phyloP scores from a whole-genome alignment of 2,797 vertebrate species.

The Paguma larvata region DNA sequence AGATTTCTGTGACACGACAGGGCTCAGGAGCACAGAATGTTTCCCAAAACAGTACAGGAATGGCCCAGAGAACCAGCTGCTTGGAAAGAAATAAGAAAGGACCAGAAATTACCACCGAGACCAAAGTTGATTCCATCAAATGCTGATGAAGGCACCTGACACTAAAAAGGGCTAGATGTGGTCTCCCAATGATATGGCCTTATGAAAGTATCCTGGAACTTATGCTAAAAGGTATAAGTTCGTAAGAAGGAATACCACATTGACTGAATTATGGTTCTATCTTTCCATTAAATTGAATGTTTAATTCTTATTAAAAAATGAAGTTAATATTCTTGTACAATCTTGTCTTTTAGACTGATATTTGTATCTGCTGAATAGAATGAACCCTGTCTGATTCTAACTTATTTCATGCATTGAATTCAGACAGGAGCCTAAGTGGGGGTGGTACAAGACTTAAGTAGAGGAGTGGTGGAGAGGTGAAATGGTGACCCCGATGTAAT shows the following conservation, averaged over 20 bases:
- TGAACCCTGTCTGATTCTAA: not conserved
- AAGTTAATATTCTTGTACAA: conserved; percentile 21
- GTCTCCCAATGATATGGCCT: not conserved
- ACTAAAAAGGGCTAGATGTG: not conserved
- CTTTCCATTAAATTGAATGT: conserved; percentile 46
- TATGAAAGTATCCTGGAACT: not conserved
- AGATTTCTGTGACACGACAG: not conserved
- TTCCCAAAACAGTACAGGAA: not conserved
- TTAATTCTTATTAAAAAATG: conserved; percentile 18
- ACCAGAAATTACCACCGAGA: not conserved
- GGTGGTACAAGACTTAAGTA: not conserved
- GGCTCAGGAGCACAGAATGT: not conserved
- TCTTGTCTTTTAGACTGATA: not conserved
- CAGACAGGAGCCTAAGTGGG: not conserved
- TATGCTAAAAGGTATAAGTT: not conserved
- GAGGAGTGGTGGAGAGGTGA: not conserved
- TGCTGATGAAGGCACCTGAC: not conserved
- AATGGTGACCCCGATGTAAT: not conserved
- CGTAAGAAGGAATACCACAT: not conserved
- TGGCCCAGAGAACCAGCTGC: not conserved
- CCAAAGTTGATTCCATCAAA: conserved; percentile 3
- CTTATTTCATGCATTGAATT: not conserved
- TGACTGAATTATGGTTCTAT: not conserved
- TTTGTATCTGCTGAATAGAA: not conserved
- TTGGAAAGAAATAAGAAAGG: not conserved